Conservation (phyloP, 2,888 invertebrate species). For the Tigriopus californicus region DNA sequence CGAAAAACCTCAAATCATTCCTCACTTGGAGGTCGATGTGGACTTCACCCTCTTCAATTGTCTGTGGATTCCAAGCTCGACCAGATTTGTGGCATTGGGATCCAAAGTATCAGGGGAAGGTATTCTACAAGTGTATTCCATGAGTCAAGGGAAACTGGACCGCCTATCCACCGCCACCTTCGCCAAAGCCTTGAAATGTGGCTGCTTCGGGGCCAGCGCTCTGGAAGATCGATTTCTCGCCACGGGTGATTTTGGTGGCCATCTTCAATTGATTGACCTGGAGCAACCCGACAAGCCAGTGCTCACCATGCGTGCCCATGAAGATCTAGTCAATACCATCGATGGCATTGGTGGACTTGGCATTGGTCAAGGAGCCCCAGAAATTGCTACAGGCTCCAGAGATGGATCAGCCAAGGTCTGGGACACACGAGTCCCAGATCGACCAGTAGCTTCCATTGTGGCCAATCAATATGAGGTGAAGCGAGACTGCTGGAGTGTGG, state of each 20-base stretch:
- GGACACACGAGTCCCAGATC: constrained; percentile 75
- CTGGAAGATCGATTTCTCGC: constrained; percentile 61
- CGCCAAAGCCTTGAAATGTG: constrained; percentile 68
- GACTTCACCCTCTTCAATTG: constrained; percentile 73
- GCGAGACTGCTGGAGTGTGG: constrained; percentile 83
- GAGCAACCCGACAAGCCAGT: constrained; percentile 46
- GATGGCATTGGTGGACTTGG: constrained; percentile 73
- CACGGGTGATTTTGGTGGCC: constrained; percentile 60
- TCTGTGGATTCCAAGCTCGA: constrained; percentile 89
- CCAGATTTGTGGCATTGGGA: constrained; percentile 76
- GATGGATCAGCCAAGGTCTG: constrained; percentile 90
- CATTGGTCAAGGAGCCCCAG: constrained; percentile 73
- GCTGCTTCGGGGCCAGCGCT: constrained; percentile 70
- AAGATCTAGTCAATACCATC: constrained; percentile 68
- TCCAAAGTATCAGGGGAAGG: constrained; percentile 68
- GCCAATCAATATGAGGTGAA: constrained; percentile 45
- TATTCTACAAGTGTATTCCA: constrained; percentile 40
- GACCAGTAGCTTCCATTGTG: constrained; percentile 74
- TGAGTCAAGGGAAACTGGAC: constrained; percentile 19
- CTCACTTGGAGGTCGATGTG: constrained; percentile 59
- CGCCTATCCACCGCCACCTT: constrained; percentile 40
- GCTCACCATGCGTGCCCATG: constrained; percentile 60
- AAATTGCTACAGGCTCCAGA: constrained; percentile 78
- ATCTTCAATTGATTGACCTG: constrained; percentile 39
- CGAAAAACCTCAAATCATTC: constrained; percentile 74